Base-by-base conservation (phyloP, 2,113 vertebrate genomes). In the Pitta sordida region DNA sequence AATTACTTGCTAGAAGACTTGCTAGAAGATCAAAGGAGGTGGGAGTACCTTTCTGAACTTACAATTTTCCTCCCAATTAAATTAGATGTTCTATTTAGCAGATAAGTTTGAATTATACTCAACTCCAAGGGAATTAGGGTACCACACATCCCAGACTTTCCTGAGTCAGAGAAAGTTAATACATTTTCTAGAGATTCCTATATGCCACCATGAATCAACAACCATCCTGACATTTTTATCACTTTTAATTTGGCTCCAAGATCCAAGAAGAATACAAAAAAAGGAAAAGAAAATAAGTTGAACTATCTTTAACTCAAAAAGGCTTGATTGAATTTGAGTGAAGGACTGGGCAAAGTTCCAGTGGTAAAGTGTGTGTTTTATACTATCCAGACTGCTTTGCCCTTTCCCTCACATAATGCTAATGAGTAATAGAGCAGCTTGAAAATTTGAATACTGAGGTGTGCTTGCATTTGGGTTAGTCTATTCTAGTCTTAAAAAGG, bases 371-470 rank as follows among this genome's bases (percentile, higher is more conserved):
- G 34, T 60, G 62, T 65, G 37, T 62, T 90, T 93, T 63, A 70
- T 48, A 63, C 41, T 48, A 46, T 29, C 53, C 86, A 90, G 78
- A 55, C 63, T 88, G 59, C 74, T 68, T 67, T 91, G 63, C 67
- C 78, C 71, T 87, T 95, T 91, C n/a, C 82, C 90, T 88, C 82
- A 32, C n/a, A 43, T 53, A 79, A 92, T 83, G 67, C 48, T 95
- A 88, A 94, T 74, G 30, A 94, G 55, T 20, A 77, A 70, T 34
- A 80, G 67, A 86, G 21, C 44, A 91, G 62, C 63, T 55, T 58
- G 49, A 93, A 94, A 91, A 85, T 76, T 67, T 84, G 94, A 79
- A 81, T 81, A 55, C 49, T 63, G 90, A 91, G 89, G 89, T 90
- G 32, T 82, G 64, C 59, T 79, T 3, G 3, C 8, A 0, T 74